Conservation (phyloP, 2,888 invertebrate genomes). For the Drosophila leonis region DNA sequence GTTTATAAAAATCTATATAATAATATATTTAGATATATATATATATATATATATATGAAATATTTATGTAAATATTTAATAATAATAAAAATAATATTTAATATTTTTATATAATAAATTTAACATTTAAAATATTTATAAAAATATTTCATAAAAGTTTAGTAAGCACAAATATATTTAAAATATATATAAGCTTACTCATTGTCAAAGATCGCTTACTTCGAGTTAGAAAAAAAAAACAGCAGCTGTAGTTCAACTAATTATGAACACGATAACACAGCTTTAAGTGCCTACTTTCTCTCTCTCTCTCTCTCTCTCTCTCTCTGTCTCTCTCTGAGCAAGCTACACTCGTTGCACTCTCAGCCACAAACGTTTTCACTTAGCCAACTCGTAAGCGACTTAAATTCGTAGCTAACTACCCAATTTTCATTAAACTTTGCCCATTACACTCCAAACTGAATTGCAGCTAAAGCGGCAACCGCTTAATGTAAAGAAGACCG, state of each 20-base stretch:
- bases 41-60: too few relatives aligned
- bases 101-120: too few relatives aligned
- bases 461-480: conserved; percentile 54
- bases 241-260: background rate
- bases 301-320: background rate
- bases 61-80: background rate
- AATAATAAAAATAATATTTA: background rate
- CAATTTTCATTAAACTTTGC: conserved; percentile 73
- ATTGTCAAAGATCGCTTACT: background rate
- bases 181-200: background rate
- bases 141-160: too few relatives aligned
- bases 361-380: conserved; percentile 57
- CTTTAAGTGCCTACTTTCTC: background rate
- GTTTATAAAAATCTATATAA: too few relatives aligned
- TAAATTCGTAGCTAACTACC: conserved; percentile 68
- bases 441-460: conserved; percentile 72
- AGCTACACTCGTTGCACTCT: background rate
- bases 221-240: background rate
- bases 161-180: too few relatives aligned
- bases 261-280: background rate
- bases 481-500: conserved; percentile 48
- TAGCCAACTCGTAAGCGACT: conserved; percentile 55
- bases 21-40: too few relatives aligned
- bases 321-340: background rate
- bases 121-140: background rate